phyloP scores from a whole-genome alignment of 1,140 invertebrate genomes.

The Tribolium madens region DNA sequence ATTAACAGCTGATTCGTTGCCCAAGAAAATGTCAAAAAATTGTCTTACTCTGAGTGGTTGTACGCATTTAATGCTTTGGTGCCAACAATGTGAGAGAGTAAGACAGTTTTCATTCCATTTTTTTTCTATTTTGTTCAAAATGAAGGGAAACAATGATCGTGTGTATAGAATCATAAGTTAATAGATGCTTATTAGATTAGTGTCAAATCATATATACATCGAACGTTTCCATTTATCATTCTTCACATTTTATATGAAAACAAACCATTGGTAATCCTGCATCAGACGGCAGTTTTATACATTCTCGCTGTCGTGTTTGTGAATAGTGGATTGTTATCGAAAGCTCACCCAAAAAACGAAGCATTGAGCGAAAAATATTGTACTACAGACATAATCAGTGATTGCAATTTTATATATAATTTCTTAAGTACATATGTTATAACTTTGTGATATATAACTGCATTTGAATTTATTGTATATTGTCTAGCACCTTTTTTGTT shows the following conservation, averaged over 20 bases:
- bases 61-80: constrained; percentile 27
- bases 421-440: constrained; percentile 54
- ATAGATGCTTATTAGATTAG: constrained; percentile 58
- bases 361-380: constrained; percentile 50
- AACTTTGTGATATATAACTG: constrained; percentile 60
- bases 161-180: constrained; percentile 52
- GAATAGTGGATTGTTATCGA: constrained; percentile 36
- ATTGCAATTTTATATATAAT: constrained; percentile 53
- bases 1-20: constrained; percentile 17
- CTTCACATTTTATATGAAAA: constrained; percentile 50
- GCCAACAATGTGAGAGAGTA: constrained; percentile 37
- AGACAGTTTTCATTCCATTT: constrained; percentile 1
- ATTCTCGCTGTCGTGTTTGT: constrained; percentile 43
- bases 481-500: constrained; percentile 48
- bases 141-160: constrained; percentile 51
- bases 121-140: constrained; percentile 31
- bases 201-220: constrained; percentile 60
- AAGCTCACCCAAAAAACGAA: constrained; percentile 15
- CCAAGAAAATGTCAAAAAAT: constrained; percentile 32
- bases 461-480: constrained; percentile 49
- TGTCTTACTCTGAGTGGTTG: constrained; percentile 26
- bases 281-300: constrained; percentile 6
- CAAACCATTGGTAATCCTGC: constrained; percentile 11
- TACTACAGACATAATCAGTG: constrained; percentile 58
- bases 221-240: constrained; percentile 50